Percentiles rank a stretch among this genome's conserved stretches.
These are phyloP conservation scores for Microtus ochrogaster DNA, from an alignment of 2,113 vertebrate genomes.

Conservation along the genomic window DNA sequence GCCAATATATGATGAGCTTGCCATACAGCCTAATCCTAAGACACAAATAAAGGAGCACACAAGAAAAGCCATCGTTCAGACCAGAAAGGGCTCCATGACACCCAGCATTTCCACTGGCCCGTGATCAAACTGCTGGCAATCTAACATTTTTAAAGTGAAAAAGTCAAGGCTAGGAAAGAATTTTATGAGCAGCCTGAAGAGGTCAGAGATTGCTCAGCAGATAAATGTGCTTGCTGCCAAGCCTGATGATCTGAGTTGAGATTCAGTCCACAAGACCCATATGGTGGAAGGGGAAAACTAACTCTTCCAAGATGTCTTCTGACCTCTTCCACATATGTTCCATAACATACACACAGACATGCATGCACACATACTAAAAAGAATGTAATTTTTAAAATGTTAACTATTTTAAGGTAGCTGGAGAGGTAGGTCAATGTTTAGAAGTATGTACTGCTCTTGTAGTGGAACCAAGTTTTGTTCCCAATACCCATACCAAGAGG, in stretches of 20 bases:
- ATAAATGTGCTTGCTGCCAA: neutral
- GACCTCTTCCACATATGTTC: neutral
- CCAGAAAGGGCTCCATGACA: neutral
- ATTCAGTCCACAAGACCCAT: neutral
- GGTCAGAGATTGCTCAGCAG: neutral
- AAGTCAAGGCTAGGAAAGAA: conserved; percentile 6
- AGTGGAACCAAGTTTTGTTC: neutral
- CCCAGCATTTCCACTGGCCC: neutral
- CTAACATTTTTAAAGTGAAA: neutral
- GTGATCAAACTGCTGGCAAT: neutral
- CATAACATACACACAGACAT: neutral
- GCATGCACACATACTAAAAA: neutral
- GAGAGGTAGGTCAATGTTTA: neutral
- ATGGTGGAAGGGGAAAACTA: neutral
- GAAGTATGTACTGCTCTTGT: neutral
- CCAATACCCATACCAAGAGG: neutral
- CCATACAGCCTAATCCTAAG: neutral
- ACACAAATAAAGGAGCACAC: neutral
- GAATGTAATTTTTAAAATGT: neutral
- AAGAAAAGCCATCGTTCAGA: neutral
- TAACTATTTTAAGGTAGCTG: neutral
- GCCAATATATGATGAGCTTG: neutral
- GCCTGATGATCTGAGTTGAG: neutral
- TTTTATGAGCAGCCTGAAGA: conserved; percentile 38
- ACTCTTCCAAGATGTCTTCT: neutral